These are phyloP conservation scores for Drosophila varians DNA, from an alignment of 1,140 invertebrate species.

Conservation along the genomic window DNA sequence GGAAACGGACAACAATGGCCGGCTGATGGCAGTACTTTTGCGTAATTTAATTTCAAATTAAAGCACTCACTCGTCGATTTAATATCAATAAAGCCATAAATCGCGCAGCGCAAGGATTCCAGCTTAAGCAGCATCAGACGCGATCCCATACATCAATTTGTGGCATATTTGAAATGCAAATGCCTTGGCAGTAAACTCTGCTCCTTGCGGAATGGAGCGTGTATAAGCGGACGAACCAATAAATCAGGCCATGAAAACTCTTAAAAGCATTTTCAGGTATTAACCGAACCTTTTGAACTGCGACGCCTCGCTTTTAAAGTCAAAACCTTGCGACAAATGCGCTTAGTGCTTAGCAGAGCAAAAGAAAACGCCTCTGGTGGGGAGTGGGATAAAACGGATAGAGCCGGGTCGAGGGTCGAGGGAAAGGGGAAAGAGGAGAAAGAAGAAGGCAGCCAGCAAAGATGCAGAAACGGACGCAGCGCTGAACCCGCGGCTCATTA, in stretches of 20 bases:
- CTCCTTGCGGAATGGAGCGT: slow-evolving; percentile 21
- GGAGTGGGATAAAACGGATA: slow-evolving; percentile 6
- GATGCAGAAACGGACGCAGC: slow-evolving; percentile 45
- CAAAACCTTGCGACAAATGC: slow-evolving; percentile 60
- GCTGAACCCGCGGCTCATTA: slow-evolving; percentile 73
- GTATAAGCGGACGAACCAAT: slow-evolving; percentile 38
- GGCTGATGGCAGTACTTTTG: slow-evolving; percentile 5
- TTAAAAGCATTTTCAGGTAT: slow-evolving; percentile 79
- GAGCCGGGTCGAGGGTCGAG: background rate
- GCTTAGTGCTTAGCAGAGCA: slow-evolving; percentile 76
- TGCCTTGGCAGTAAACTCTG: slow-evolving; percentile 50
- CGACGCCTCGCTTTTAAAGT: slow-evolving; percentile 47
- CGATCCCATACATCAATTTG: slow-evolving; percentile 69
- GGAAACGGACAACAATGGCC: slow-evolving; percentile 35
- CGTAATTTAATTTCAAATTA: slow-evolving; percentile 57
- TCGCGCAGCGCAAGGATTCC: slow-evolving; percentile 6
- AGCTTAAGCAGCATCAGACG: slow-evolving; percentile 14
- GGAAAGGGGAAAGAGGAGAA: background rate
- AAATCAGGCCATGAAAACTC: slow-evolving; percentile 73
- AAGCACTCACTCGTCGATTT: slow-evolving; percentile 45
- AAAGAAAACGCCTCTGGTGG: slow-evolving; percentile 69
- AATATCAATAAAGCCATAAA: slow-evolving; percentile 77
- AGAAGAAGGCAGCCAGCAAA: background rate
- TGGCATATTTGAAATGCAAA: slow-evolving; percentile 67
- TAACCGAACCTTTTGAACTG: slow-evolving; percentile 62